Evolutionary conservation across 2,888 invertebrate genomes (phyloP).

Genomic region (Tryphoninae sp.): DNA sequence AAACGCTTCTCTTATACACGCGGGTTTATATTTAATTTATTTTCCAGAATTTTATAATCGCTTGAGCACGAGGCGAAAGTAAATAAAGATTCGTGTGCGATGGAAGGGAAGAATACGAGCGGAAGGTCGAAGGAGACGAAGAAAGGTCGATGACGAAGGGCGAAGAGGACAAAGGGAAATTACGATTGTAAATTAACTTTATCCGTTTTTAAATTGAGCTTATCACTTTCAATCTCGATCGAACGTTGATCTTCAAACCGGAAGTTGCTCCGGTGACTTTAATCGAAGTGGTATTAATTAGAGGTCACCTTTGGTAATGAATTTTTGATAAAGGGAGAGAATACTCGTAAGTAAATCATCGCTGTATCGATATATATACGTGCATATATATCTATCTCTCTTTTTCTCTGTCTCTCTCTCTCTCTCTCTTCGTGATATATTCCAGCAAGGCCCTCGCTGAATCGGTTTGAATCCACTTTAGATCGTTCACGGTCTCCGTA

Average conservation of each 20-base stretch:
- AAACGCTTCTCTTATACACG: slow-evolving; percentile 23
- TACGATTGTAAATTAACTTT: background rate
- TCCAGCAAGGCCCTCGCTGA: slow-evolving; percentile 70
- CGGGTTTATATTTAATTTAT: slow-evolving; percentile 68
- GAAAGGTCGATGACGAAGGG: slow-evolving; percentile 45
- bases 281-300: background rate
- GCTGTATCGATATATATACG: background rate
- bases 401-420: slow-evolving; percentile 4
- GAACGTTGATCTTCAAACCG: background rate
- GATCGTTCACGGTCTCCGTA: slow-evolving; percentile 69
- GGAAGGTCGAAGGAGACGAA: slow-evolving; percentile 1
- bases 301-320: no score
- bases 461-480: slow-evolving; percentile 71
- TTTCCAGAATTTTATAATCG: slow-evolving; percentile 60
- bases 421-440: slow-evolving; percentile 64
- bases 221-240: background rate
- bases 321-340: no score
- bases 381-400: no score
- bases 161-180: slow-evolving; percentile 39
- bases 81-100: background rate
- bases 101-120: background rate
- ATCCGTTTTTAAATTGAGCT: background rate
- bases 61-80: background rate
- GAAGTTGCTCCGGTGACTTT: background rate
- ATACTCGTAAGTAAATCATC: background rate